Evolutionary conservation across 2,797 vertebrate genomes (phyloP).

Genomic region (Crenichthys baileyi): DNA sequence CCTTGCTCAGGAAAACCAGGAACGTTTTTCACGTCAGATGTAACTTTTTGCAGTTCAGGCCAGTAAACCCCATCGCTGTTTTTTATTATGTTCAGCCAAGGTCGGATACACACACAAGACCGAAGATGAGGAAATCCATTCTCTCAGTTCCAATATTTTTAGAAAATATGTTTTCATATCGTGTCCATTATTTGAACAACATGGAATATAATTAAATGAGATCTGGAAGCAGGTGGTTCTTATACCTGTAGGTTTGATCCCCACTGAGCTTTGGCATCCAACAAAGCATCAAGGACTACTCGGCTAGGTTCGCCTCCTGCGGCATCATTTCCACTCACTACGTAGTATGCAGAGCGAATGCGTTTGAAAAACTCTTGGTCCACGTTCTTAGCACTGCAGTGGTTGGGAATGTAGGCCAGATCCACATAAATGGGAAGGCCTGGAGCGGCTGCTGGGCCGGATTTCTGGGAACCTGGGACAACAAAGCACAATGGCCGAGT

Average conservation of each 20-base stretch:
- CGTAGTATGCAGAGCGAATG: constrained; percentile 94
- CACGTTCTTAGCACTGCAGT: constrained; percentile 97
- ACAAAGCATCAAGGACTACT: constrained; percentile 89
- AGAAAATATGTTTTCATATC: too few relatives aligned
- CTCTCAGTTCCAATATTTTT: too few relatives aligned
- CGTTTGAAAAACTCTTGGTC: constrained; percentile 97
- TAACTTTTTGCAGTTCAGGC: too few relatives aligned
- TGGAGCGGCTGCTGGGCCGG: constrained; percentile 75
- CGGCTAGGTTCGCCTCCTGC: constrained; percentile 91
- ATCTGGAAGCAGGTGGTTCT: background rate
- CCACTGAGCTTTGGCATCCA: constrained; percentile 98
- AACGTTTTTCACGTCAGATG: too few relatives aligned
- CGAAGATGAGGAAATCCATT: too few relatives aligned
- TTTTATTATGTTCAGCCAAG: too few relatives aligned
- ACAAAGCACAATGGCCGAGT: background rate
- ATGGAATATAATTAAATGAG: too few relatives aligned
- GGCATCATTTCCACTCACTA: constrained; percentile 95
- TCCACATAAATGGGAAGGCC: constrained; percentile 94
- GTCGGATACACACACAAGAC: too few relatives aligned
- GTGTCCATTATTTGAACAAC: background rate
- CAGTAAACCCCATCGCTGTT: too few relatives aligned
- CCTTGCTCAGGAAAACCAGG: too few relatives aligned
- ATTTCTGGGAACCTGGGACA: constrained; percentile 81
- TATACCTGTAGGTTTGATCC: constrained; percentile 96
- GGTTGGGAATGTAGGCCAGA: constrained; percentile 98